Evolutionary conservation across 2,888 invertebrate genomes (phyloP).

Genomic region (Eurytoma adleriae): DNA sequence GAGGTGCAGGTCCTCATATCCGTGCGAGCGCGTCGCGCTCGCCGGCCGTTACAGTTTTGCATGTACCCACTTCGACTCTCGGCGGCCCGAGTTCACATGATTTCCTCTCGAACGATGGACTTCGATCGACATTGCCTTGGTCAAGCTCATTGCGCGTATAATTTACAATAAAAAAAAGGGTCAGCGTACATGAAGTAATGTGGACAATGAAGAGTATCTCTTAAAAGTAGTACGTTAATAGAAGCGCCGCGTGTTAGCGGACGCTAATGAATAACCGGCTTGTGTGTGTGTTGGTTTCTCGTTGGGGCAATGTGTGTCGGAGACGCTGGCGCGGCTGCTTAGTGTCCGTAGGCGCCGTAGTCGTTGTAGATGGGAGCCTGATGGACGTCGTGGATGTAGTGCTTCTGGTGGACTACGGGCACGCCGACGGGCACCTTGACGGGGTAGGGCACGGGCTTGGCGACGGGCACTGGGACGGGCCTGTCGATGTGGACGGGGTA

Average conservation of each 20-base stretch:
- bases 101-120: background rate
- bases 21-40: background rate
- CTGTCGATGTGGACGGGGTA: slow-evolving; percentile 78
- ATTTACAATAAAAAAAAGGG: background rate
- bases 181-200: slow-evolving; percentile 20
- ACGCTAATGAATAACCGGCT: too few relatives aligned
- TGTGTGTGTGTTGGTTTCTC: too few relatives aligned
- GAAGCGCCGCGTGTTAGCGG: background rate
- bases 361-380: slow-evolving; percentile 56
- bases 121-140: background rate
- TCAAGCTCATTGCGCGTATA: background rate
- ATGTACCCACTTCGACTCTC: background rate
- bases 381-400: slow-evolving; percentile 51
- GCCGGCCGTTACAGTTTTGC: background rate
- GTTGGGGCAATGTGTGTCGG: background rate
- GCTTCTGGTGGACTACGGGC: slow-evolving; percentile 72
- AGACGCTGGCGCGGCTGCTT: background rate
- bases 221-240: slow-evolving; percentile 15
- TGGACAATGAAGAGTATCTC: slow-evolving; percentile 11
- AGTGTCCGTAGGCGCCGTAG: slow-evolving; percentile 51
- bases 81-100: background rate
- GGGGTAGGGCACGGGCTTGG: slow-evolving; percentile 76
- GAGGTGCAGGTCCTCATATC: slow-evolving; percentile 51
- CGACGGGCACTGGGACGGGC: slow-evolving; percentile 76
- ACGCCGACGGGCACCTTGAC: slow-evolving; percentile 80